phyloP scores from a whole-genome alignment of 2,113 vertebrate species.

The Brachyistius frenatus region DNA sequence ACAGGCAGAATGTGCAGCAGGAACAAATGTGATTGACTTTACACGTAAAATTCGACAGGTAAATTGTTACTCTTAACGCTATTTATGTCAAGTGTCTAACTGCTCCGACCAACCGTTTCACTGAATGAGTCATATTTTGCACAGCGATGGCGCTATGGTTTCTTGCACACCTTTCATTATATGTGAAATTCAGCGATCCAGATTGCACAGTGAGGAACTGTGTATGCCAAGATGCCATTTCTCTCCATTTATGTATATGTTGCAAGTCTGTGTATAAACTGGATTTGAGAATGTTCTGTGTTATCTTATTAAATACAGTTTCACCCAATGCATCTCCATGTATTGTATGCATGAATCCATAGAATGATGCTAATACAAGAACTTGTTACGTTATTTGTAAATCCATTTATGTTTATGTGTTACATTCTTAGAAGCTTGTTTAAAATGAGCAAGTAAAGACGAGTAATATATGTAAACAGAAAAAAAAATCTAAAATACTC shows the following conservation, averaged over 20 bases:
- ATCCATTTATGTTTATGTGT: too few relatives aligned
- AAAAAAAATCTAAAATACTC: too few relatives aligned
- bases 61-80: slow-evolving; percentile 69
- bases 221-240: slow-evolving; percentile 39
- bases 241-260: slow-evolving; percentile 10
- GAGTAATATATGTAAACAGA: too few relatives aligned
- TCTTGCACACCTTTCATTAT: slow-evolving; percentile 39
- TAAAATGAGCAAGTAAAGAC: too few relatives aligned
- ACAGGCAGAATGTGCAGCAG: slow-evolving; percentile 63
- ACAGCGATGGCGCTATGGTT: slow-evolving; percentile 34
- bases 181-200: slow-evolving; percentile 36
- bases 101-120: slow-evolving; percentile 44
- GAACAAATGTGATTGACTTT: slow-evolving; percentile 70
- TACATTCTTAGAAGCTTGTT: too few relatives aligned
- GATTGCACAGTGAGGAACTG: slow-evolving; percentile 57
- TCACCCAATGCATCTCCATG: background rate
- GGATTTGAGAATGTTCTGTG: slow-evolving; percentile 25
- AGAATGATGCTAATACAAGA: too few relatives aligned
- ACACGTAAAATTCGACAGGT: slow-evolving; percentile 60
- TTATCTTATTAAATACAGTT: slow-evolving; percentile 16
- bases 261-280: slow-evolving; percentile 4
- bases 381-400: too few relatives aligned
- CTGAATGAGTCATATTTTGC: slow-evolving; percentile 47
- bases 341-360: background rate
- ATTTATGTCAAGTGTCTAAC: slow-evolving; percentile 76